These are phyloP conservation scores for Dryomyza anilis DNA, from an alignment of 2,888 invertebrate genomes.

Conservation along the genomic window DNA sequence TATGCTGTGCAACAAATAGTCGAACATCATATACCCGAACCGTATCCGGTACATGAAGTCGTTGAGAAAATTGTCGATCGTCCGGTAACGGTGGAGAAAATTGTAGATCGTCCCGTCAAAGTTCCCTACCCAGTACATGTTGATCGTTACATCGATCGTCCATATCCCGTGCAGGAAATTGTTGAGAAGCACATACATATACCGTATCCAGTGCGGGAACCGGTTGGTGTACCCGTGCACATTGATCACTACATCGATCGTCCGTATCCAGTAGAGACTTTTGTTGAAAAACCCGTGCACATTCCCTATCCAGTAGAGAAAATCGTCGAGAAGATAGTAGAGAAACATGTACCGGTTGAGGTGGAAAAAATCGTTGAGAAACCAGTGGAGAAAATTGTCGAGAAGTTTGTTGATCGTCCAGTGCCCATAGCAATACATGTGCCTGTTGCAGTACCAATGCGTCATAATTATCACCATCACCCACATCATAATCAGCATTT, in stretches of 20 bases:
- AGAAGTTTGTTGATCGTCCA: slow-evolving; percentile 56
- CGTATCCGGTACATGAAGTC: slow-evolving; percentile 54
- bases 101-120: slow-evolving; percentile 53
- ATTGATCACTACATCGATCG: slow-evolving; percentile 66
- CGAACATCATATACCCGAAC: slow-evolving; percentile 63
- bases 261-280: slow-evolving; percentile 57
- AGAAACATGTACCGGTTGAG: slow-evolving; percentile 61
- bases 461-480: neutral
- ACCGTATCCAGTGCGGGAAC: slow-evolving; percentile 64
- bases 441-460: slow-evolving; percentile 64
- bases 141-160: slow-evolving; percentile 60
- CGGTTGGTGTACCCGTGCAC: slow-evolving; percentile 61
- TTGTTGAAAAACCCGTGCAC: slow-evolving; percentile 62
- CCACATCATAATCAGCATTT: neutral
- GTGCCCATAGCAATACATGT: slow-evolving; percentile 61
- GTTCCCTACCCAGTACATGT: slow-evolving; percentile 60
- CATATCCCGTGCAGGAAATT: slow-evolving; percentile 60
- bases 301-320: slow-evolving; percentile 64
- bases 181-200: slow-evolving; percentile 63
- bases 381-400: slow-evolving; percentile 56
- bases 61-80: slow-evolving; percentile 58
- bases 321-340: slow-evolving; percentile 64
- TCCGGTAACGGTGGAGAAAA: slow-evolving; percentile 58
- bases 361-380: slow-evolving; percentile 68
- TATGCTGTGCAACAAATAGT: slow-evolving; percentile 53